Conservation (phyloP, 1,140 invertebrate genomes). For the Palaemon carinicauda region DNA sequence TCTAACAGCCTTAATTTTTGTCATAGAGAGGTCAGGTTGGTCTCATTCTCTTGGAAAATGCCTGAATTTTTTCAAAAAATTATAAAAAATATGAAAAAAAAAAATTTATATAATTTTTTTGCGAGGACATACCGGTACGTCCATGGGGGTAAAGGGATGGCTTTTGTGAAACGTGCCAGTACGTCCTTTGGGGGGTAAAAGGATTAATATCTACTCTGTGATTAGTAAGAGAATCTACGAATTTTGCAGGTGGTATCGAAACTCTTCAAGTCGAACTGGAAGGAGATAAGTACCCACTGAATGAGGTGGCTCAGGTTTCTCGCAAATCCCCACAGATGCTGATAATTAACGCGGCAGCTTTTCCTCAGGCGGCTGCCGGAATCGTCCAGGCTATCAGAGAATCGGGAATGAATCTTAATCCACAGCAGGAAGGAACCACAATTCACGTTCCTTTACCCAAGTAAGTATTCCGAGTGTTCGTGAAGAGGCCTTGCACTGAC, state of each 20-base stretch:
- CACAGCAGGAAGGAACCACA: conserved; percentile 91
- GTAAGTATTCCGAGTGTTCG: conserved; percentile 66
- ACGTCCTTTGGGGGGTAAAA: too few species aligned
- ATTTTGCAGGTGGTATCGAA: conserved; percentile 76
- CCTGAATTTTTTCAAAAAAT: too few species aligned
- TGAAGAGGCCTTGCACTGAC: too few species aligned
- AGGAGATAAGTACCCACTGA: conserved; percentile 82
- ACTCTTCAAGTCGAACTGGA: conserved; percentile 78
- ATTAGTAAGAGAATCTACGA: background rate
- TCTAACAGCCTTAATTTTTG: too few species aligned
- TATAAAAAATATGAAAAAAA: too few species aligned
- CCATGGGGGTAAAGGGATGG: too few species aligned
- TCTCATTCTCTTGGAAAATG: too few species aligned
- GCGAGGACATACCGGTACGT: too few species aligned
- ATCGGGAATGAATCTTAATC: conserved; percentile 91
- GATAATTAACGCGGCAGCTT: conserved; percentile 80
- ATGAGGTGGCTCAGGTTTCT: conserved; percentile 88
- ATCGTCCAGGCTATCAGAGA: conserved; percentile 78
- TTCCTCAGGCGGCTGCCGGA: conserved; percentile 83
- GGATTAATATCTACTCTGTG: conserved; percentile 6
- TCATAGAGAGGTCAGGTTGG: too few species aligned
- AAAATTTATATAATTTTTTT: too few species aligned
- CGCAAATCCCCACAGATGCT: conserved; percentile 87
- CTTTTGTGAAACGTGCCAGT: too few species aligned
- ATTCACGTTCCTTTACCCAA: conserved; percentile 88